Percentiles rank a stretch among this genome's conserved stretches.
These are phyloP conservation scores for Nyctibius grandis DNA, from an alignment of 2,797 vertebrate species.

Conservation along the genomic window DNA sequence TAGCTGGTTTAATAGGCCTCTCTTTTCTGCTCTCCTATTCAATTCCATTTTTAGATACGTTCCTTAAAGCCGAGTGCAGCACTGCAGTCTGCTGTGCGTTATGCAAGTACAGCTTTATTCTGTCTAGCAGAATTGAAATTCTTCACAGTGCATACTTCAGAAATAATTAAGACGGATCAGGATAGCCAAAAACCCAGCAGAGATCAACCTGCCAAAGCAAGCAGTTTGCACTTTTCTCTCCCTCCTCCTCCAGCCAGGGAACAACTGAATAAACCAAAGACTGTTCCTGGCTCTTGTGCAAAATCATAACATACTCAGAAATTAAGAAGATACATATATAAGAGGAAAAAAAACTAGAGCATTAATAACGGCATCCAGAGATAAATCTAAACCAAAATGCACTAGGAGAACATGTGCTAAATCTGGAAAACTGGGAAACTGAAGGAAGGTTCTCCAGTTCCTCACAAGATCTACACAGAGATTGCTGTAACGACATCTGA, in stretches of 20 bases:
- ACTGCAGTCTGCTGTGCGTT: neutral
- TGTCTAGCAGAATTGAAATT: constrained; percentile 22
- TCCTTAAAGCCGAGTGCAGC: neutral
- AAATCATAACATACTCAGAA: neutral
- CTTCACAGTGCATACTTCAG: constrained; percentile 32
- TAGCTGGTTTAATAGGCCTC: neutral
- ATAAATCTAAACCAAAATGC: neutral
- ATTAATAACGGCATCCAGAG: neutral
- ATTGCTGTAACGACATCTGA: neutral
- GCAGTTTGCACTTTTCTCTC: neutral
- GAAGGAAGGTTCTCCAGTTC: neutral
- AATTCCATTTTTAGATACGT: neutral
- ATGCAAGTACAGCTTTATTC: constrained; percentile 35
- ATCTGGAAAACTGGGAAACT: neutral
- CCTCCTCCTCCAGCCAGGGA: neutral
- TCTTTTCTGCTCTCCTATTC: neutral
- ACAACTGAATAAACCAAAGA: neutral
- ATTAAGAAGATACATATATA: neutral
- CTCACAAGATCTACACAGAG: neutral
- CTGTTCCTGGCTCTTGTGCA: neutral
- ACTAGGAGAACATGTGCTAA: neutral
- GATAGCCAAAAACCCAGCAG: neutral
- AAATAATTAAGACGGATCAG: constrained; percentile 40
- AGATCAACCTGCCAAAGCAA: constrained; percentile 36
- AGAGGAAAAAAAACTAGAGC: accelerated